These are phyloP conservation scores for Ostrea edulis DNA, from an alignment of 1,140 invertebrate genomes.

Conservation along the genomic window DNA sequence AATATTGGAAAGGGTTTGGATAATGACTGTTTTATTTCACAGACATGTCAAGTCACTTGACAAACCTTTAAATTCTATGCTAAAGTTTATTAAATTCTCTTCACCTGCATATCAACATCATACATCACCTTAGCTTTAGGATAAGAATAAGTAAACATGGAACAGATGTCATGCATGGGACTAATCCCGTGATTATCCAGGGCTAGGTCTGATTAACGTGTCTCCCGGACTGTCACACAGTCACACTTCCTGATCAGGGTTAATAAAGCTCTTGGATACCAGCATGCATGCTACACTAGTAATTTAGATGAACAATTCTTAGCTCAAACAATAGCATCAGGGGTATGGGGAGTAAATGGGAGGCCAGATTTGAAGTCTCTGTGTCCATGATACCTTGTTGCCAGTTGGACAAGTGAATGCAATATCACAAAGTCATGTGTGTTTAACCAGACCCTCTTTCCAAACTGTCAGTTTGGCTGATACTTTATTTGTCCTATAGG, in stretches of 20 bases:
- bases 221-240: neutral
- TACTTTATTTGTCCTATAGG: no score
- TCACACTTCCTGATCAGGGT: neutral
- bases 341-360: neutral
- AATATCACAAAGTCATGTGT: no score
- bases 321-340: neutral
- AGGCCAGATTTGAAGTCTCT: no score
- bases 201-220: neutral
- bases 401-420: no score
- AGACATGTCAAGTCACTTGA: neutral
- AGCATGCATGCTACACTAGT: neutral
- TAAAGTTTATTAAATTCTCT: conserved; percentile 4
- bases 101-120: neutral
- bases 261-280: neutral
- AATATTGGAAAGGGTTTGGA: no score
- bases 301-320: neutral
- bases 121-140: neutral
- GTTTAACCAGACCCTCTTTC: no score
- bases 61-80: neutral
- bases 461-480: no score
- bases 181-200: neutral
- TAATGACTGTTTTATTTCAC: neutral
- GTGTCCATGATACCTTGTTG: no score
- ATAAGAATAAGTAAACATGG: neutral
- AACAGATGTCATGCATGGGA: neutral